Percentiles rank a stretch among this genome's conserved stretches.
Conservation (phyloP, 2,888 invertebrate genomes). For the Philaethria dido region DNA sequence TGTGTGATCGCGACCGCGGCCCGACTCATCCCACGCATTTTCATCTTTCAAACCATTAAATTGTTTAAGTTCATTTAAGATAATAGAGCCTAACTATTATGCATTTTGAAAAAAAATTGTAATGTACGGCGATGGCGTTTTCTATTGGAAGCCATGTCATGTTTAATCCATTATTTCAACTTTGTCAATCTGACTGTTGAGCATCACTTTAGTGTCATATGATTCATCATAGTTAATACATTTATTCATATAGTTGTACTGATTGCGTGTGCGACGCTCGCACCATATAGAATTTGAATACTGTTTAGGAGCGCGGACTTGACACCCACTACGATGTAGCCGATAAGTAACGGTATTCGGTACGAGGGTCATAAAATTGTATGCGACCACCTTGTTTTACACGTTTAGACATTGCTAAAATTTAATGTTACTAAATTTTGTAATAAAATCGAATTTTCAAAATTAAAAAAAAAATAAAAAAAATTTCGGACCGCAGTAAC, state of each 20-base stretch:
- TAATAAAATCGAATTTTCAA: not conserved
- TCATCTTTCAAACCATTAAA: slow-evolving; percentile 4
- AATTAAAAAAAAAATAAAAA: slow-evolving; percentile 5
- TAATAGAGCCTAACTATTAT: not conserved
- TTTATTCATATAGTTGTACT: not conserved
- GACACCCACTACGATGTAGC: slow-evolving; percentile 36
- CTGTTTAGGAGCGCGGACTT: slow-evolving; percentile 31
- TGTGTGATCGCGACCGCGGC: slow-evolving; percentile 3
- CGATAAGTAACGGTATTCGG: slow-evolving; percentile 51
- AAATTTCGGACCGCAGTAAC: slow-evolving; percentile 50
- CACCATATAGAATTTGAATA: slow-evolving; percentile 8
- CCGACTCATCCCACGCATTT: not conserved
- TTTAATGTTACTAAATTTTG: not conserved
- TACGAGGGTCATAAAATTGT: slow-evolving; percentile 49
- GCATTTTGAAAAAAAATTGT: not conserved
- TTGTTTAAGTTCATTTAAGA: not conserved
- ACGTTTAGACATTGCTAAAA: not conserved
- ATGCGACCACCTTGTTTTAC: not conserved
- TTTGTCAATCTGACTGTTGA: not conserved
- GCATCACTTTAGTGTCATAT: not conserved
- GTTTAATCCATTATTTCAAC: no score
- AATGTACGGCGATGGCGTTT: not conserved
- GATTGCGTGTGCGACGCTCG: slow-evolving; percentile 36
- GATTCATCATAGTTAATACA: slow-evolving; percentile 12
- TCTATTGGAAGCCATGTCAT: not conserved